Percentiles rank a stretch among this genome's conserved stretches.
These are phyloP conservation scores for Diplodus puntazzo DNA, from an alignment of 2,797 vertebrate species.

Conservation along the genomic window DNA sequence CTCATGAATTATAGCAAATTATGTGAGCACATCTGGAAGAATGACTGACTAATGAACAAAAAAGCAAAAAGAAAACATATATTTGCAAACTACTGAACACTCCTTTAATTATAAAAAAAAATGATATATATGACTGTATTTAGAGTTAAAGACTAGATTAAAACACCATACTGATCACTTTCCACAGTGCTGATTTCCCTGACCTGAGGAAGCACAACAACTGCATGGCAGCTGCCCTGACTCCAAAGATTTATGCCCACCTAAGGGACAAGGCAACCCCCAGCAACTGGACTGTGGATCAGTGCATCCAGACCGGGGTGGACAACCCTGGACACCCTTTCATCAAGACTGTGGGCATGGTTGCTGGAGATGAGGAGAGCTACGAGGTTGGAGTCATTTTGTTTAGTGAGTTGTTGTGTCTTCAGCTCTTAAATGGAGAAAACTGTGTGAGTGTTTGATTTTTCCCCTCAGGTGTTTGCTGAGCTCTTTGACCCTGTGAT, in stretches of 20 bases:
- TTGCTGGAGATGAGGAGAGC: slow-evolving; percentile 95
- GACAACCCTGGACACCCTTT: slow-evolving; percentile 96
- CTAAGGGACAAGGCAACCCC: slow-evolving; percentile 91
- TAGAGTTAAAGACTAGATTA: background rate
- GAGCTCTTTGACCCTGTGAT: slow-evolving; percentile 94
- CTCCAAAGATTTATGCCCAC: slow-evolving; percentile 88
- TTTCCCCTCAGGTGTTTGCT: slow-evolving; percentile 87
- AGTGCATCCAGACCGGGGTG: slow-evolving; percentile 95
- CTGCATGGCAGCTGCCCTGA: slow-evolving; percentile 92
- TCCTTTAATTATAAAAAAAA: too few species aligned
- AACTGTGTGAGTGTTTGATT: background rate
- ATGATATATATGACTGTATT: too few species aligned
- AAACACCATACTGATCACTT: background rate
- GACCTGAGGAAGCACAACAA: slow-evolving; percentile 96
- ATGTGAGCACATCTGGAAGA: background rate
- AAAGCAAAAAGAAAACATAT: background rate
- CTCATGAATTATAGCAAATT: background rate
- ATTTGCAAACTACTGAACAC: too few species aligned
- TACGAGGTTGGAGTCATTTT: slow-evolving; percentile 86
- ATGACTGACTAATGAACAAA: too few species aligned
- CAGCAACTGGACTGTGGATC: slow-evolving; percentile 90
- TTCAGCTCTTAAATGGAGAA: background rate
- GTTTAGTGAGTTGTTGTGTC: background rate
- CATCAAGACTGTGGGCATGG: slow-evolving; percentile 97
- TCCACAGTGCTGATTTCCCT: slow-evolving; percentile 90